Base-by-base conservation (phyloP, 1,140 invertebrate genomes). In the Aphidius gifuensis region DNA sequence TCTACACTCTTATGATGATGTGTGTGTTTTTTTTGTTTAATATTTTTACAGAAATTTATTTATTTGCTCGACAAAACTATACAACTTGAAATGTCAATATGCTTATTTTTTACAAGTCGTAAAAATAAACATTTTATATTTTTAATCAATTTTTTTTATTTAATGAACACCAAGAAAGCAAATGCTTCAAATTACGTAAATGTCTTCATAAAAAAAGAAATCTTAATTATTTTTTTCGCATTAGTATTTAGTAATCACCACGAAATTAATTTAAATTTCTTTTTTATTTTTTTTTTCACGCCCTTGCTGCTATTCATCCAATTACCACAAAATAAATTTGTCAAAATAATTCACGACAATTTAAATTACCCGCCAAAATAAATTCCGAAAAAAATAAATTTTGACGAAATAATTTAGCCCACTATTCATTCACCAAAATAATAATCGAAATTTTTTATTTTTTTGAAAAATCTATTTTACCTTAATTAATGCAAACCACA, bases 151-250 rank as follows among this genome's bases (percentile, higher is more conserved):
- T 57, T 60, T 60, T 32, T 60, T 56, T 50, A 51, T 23, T 63
- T 56, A 66, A 61, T 66, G 62, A 64, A 66, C 62, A 66, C 62
- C 65, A 50, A 66, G 65, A 66, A 66, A 66, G 58, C 58, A 56
- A 53, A 60, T 54, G 60, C 58, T 32, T 32, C 1, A 32, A 32
- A 32, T 32, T 32, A 32, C 23, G 23, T 32, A 32, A 32, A 32
- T 32, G 1, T 32, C 23, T 3, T 32, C 23, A 32, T 4, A 1
- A 32, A 32, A 32, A 32, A 32, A n/a, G n/a, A 32, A 16, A 16
- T 16, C 16, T 16, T 32, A 32, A 56, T 11, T 53, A 23, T 42
- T 47, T 39, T n/a, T 23, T 23, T 39, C 50, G 47, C 6, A 51
- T 60, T 50, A 16, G 50, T n/a, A n/a, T n/a, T n/a, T n/a, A n/a